Percentiles rank a stretch among this genome's conserved stretches.
Evolutionary conservation across 2,113 vertebrate species (phyloP).

Genomic region (Coryphaenoides rupestris): DNA sequence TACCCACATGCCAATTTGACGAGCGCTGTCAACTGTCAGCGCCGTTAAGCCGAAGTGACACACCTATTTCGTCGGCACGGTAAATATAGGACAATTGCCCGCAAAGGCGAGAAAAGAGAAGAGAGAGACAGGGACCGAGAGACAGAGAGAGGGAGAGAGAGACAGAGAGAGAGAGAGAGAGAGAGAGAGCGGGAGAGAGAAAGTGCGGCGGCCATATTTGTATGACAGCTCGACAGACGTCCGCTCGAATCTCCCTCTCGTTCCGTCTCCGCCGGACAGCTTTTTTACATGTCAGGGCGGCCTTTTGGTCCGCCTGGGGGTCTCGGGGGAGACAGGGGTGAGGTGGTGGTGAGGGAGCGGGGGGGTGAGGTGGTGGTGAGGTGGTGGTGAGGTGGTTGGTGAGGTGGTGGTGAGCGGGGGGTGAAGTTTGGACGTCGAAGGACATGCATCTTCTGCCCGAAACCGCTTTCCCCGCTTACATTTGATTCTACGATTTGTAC

Average conservation of each 20-base stretch:
- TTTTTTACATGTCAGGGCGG: no score
- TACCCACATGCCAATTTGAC: slow-evolving; percentile 31
- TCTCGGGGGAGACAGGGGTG: slow-evolving; percentile 4
- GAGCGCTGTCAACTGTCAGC: slow-evolving; percentile 41
- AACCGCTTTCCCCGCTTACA: no score
- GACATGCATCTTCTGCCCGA: no score
- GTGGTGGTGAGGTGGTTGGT: no score
- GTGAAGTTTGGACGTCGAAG: no score
- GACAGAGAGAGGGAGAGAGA: slow-evolving; percentile 21
- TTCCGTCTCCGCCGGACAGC: not conserved
- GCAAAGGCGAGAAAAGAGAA: slow-evolving; percentile 43
- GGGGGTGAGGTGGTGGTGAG: no score
- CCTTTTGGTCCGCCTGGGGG: slow-evolving; percentile 33
- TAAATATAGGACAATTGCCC: slow-evolving; percentile 19
- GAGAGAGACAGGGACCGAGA: slow-evolving; percentile 6
- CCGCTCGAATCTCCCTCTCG: slow-evolving; percentile 30
- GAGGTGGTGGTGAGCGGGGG: no score
- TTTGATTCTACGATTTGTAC: no score
- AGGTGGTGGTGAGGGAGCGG: slow-evolving; percentile 3
- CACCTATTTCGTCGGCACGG: slow-evolving; percentile 44
- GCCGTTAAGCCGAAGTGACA: slow-evolving; percentile 52
- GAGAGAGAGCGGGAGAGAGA: slow-evolving; percentile 20
- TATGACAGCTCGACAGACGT: slow-evolving; percentile 53
- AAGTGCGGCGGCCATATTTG: slow-evolving; percentile 18
- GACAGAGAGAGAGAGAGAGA: not conserved